A percentile compares a stretch with the other conserved stretches of the same genome.
phyloP scores from a whole-genome alignment of 2,797 vertebrate species.

The Cirrhinus molitorella region DNA sequence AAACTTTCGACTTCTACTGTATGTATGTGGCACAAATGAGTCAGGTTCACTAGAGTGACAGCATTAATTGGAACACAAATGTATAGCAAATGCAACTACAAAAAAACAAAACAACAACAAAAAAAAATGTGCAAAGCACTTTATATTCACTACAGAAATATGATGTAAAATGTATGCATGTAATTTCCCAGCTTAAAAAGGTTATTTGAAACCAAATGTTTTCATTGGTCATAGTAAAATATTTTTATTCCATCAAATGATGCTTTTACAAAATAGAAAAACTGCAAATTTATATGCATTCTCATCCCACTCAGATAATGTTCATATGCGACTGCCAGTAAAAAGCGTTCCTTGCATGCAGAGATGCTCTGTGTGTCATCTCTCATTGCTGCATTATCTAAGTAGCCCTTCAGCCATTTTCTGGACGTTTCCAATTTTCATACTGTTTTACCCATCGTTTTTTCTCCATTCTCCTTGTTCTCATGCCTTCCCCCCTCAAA shows the following conservation, averaged over 20 bases:
- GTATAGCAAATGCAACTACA: neutral
- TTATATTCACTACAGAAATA: neutral
- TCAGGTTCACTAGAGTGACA: neutral
- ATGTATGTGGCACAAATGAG: neutral
- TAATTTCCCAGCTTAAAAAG: neutral
- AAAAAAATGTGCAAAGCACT: neutral
- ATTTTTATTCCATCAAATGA: neutral
- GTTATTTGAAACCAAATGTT: neutral
- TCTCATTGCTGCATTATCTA: conserved; percentile 81
- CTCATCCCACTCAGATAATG: conserved; percentile 9
- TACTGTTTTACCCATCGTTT: conserved; percentile 61
- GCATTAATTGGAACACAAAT: neutral
- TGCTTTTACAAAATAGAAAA: conserved; percentile 6
- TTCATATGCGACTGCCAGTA: conserved; percentile 64
- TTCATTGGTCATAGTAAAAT: neutral
- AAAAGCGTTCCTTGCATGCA: conserved; percentile 73
- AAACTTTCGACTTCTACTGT: too few species aligned
- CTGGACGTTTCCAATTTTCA: conserved; percentile 57
- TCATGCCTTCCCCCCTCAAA: conserved; percentile 44
- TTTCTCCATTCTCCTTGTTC: conserved; percentile 34
- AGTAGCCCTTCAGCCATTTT: conserved; percentile 80
- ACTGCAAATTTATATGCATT: conserved; percentile 8
- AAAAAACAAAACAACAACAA: too few species aligned
- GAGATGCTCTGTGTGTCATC: conserved; percentile 74
- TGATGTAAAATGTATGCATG: neutral